Base-by-base conservation (phyloP, 2,113 vertebrate species). In the Silurus glanis region DNA sequence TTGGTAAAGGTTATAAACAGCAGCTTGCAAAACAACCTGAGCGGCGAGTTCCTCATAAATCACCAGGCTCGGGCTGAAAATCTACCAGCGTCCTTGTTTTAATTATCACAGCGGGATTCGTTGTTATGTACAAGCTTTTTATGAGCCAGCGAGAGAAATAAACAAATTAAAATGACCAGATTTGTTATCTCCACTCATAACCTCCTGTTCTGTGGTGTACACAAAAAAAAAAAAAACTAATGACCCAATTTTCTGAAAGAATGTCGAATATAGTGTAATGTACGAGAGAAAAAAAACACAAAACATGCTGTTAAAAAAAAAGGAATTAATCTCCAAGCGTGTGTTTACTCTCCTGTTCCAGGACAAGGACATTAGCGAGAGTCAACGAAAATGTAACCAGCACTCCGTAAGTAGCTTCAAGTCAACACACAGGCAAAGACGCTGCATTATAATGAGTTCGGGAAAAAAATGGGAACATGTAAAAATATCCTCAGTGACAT, bases 271-370 rank as follows among this genome's bases (percentile, higher is more conserved):
- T 49, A 9, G 56, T 59, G 84, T 55, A 53, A 53, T 47, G 69
- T 21, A 66, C 17, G 3, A 55, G 45, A 82, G 6, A 67, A 25
- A 66, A 64, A 61, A 21, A 2, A 3, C 10, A 9, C 17, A 88
- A 85, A 85, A 67, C 74, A 80, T 16, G 64, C 28, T 51, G 75
- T 88, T 83, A 49, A 21, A 83, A 72, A 78, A 82, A 78, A 37
- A 28, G 56, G 82, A 85, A 14, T 82, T 45, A n/a, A 59, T 56
- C 61, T 82, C 19, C 47, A 47, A 55, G 45, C 37, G 37, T 64
- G 21, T 88, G 59, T 81, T 89, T 75, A 53, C 53, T 59, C 25
- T 62, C 1, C 75, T 56, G 58, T 87, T 69, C 69, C 62, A 49
- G 83, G 71, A 47, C 75, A 78, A 82, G 53, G 53, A 83, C 80